These are phyloP conservation scores for Philhelius pedissequus DNA, from an alignment of 2,888 invertebrate species.

Conservation along the genomic window DNA sequence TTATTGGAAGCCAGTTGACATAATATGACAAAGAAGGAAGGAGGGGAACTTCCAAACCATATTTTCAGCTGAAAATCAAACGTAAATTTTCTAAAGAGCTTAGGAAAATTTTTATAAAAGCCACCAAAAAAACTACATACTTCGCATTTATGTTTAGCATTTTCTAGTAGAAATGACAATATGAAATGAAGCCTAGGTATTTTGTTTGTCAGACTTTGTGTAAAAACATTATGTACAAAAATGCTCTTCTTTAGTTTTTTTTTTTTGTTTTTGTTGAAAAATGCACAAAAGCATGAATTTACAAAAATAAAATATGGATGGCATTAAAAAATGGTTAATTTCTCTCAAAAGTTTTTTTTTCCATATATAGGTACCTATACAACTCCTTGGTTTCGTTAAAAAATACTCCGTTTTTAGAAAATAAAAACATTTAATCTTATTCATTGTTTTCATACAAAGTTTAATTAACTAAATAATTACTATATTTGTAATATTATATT, in stretches of 20 bases:
- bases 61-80: no score
- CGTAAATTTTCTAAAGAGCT: no score
- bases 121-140: background rate
- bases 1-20: no score
- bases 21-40: no score
- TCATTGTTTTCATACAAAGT: slow-evolving; percentile 52
- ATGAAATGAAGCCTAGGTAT: background rate
- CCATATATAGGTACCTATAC: background rate
- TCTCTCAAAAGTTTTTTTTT: background rate
- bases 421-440: slow-evolving; percentile 51
- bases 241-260: background rate
- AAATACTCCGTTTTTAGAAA: slow-evolving; percentile 33
- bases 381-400: slow-evolving; percentile 28
- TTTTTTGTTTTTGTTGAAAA: background rate
- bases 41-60: no score
- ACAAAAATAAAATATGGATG: slow-evolving; percentile 41
- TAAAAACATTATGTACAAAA: background rate
- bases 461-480: slow-evolving; percentile 61
- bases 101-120: no score
- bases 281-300: slow-evolving; percentile 12
- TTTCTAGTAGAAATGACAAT: background rate
- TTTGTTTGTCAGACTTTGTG: background rate
- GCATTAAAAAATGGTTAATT: slow-evolving; percentile 39
- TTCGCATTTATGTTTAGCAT: background rate
- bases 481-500: slow-evolving; percentile 21